Base-by-base conservation (phyloP, 2,888 invertebrate genomes). In the Doris montereyensis region DNA sequence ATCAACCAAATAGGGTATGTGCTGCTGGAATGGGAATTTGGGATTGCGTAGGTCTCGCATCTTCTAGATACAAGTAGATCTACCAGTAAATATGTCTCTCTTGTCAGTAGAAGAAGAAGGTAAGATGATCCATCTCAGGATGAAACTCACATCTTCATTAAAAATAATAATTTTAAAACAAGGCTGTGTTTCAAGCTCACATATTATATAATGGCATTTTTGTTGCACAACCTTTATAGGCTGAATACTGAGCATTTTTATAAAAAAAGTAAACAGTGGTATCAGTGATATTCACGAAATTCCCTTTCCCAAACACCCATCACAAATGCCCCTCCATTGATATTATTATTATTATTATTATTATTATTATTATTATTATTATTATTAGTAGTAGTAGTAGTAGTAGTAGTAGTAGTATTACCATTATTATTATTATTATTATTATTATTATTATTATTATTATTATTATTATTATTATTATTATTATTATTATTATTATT, bases 261-360 rank as follows among this genome's bases (percentile, higher is more conserved):
- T 62, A 17, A n/a, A 17, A n/a, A 13, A 5, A 17, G 21, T n/a
- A n/a, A 62, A 5, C 21, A 62, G 10, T 62, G 21, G 10, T 62
- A 62, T n/a, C 21, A 62, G 10, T n/a, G 21, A 5, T n/a, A 62
- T n/a, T n/a, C n/a, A n/a, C n/a, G n/a, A n/a, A n/a, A n/a, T n/a
- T n/a, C n/a, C n/a, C n/a, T n/a, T n/a, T 5, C 21, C 13, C 4
- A 13, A 62, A 5, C 4, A 62, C 4, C 21, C 13, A 5, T 62
- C 13, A 5, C 21, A 62, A 17, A n/a, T n/a, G 10, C 21, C 13
- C 4, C 21, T n/a, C 4, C 21, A 62, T 5, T 62, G 21, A 17
- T 62, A 62, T 62, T 62, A 62, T 62, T 62, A 62, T 62, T 62
- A 62, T 62, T 62, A 62, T 62, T 62, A 62, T 62, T 62, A 62